Base-by-base conservation (phyloP, 2,797 vertebrate genomes). In the Gobio occitaniae region DNA sequence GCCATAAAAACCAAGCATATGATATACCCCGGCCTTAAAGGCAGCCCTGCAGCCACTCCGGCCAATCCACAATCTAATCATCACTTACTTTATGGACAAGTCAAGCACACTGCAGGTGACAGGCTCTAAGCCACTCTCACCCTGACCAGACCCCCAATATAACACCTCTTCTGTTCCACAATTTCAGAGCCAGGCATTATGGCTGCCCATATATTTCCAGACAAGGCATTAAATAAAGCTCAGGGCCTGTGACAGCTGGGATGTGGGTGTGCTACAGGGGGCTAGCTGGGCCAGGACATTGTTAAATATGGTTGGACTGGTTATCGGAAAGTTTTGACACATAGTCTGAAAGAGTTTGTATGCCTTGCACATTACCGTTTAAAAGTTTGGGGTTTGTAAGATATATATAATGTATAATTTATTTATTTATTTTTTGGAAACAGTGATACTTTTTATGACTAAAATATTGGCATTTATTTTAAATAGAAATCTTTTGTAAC, bases 221-320 rank as follows among this genome's bases (percentile, higher is more conserved):
- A 90, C 90, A 88, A 87, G 87, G 84, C 56, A 88, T 85, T 92
- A 92, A 93, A 94, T 93, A 91, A 91, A 88, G 86, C 87, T 87
- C 56, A 89, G 86, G 78, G 84, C 86, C 89, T 41, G 89, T 89
- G 90, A 93, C 92, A 94, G 92, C 91, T 93, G 92, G 89, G 86
- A 70, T 71, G 36, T 77, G 80, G n/a, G 69, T 82, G 76, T 76
- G 84, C 78, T 61, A 66, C 47, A 75, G 69, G 66, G 21, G 29
- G 29, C 69, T 52, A 25, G 70, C 41, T 32, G 63, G 52, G 36
- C 78, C 54, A 56, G 36, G 29, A 41, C 29, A 70, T 66, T 84
- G 74, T 59, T 78, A 25, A 76, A 76, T 56, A 25, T 1, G 48
- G 50, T 6, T 78, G 63, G 78, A 80, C 47, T 44, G 59, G 59